A percentile compares a stretch with the other conserved stretches of the same genome.
Evolutionary conservation across 2,888 invertebrate species (phyloP).

Genomic region (Oegoconia quadripuncta): DNA sequence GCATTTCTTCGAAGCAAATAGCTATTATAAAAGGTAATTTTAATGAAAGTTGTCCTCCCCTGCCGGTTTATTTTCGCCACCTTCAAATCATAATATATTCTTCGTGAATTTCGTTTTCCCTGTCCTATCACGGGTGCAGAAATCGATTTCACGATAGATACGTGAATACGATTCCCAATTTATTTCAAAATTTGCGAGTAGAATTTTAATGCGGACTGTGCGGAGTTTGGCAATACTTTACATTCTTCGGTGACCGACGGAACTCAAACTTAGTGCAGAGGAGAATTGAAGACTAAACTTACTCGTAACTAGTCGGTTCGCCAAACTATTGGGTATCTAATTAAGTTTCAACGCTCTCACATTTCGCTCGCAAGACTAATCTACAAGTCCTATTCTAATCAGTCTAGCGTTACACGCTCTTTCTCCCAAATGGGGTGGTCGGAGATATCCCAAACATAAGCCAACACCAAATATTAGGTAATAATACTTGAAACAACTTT

Average conservation of each 20-base stretch:
- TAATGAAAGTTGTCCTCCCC: constrained; percentile 22
- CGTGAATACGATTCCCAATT: constrained; percentile 54
- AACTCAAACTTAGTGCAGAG: constrained; percentile 35
- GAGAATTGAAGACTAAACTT: constrained; percentile 27
- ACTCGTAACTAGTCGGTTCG: not conserved
- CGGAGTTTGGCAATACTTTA: constrained; percentile 24
- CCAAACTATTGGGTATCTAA: too few relatives aligned
- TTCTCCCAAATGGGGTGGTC: too few relatives aligned
- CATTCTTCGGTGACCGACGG: constrained; percentile 28
- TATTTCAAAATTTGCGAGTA: constrained; percentile 51
- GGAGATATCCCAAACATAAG: too few relatives aligned
- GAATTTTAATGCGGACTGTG: constrained; percentile 47
- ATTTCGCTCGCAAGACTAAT: too few relatives aligned
- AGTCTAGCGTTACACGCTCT: too few relatives aligned
- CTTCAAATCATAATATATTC: constrained; percentile 43
- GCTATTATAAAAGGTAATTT: constrained; percentile 40
- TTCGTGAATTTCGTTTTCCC: constrained; percentile 37
- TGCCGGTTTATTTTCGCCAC: constrained; percentile 32
- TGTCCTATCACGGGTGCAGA: constrained; percentile 42
- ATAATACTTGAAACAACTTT: too few relatives aligned
- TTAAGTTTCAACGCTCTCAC: too few relatives aligned
- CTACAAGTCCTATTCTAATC: too few relatives aligned
- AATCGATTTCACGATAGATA: constrained; percentile 54
- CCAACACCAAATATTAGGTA: too few relatives aligned
- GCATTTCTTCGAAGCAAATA: constrained; percentile 28